Evolutionary conservation across 2,888 invertebrate genomes (phyloP), one percentile per base, ranked within the genome.

Genomic region (Drosophila suboccidentalis): DNA sequence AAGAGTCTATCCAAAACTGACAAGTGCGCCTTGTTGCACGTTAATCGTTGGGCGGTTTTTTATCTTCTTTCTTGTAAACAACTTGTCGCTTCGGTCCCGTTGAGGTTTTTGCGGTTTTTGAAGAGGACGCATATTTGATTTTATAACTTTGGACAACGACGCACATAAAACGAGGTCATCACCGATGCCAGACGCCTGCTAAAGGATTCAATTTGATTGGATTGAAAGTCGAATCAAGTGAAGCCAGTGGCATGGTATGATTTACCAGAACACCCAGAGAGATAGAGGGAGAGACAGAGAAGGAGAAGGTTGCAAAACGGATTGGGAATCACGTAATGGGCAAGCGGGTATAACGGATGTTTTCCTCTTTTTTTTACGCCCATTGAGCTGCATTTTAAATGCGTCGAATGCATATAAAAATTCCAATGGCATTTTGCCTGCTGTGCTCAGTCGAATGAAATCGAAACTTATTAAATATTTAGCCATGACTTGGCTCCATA

Each of bases 381-480:
- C 89, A 81, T 89, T 84, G 81, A 71, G 88, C 64, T 89, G 89
- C 90, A 90, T 90, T 90, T 90, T 90, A 90, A 89, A 90, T 90
- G 82, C 76, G 58, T 71, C 59, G 75, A 70, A 71, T 79, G 85
- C 68, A 80, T 79, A 68, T 79, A 68, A 75, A 71, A 75, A 75
- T 78, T 61, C 80, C 73, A 80, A 69, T 64, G 65, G 78, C 67
- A 78, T 59, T 59, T 59, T 59, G 47, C 49, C 47, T 34, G 49
- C 47, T 41, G 50, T 41, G 44, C 63, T 41, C 44, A 59, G 65
- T 50, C 61, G 77, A 87, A 87, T 90, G 88, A 89, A 91, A 92
- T 91, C 90, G 90, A 91, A 91, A 89, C 92, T 91, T 91, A 91
- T 92, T 86, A 92, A 92, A 92, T 91, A 92, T 92, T 92, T 91